Evolutionary conservation across 2,797 vertebrate species (phyloP), one percentile per base, ranked within the genome.

Genomic region (Lacerta agilis): DNA sequence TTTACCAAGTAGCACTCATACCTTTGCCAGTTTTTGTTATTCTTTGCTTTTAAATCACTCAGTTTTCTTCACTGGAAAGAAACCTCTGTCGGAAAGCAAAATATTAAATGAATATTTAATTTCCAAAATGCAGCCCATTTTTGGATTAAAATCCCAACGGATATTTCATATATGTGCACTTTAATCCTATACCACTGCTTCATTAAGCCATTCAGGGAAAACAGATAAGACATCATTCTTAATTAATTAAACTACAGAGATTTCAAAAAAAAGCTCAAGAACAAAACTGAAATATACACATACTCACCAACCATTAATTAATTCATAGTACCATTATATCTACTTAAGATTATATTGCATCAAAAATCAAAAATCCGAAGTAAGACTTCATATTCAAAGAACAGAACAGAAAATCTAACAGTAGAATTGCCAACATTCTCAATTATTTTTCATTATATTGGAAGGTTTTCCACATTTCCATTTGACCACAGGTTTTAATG

Each of bases 401-500:
- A 95, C 92, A 91, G 93, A 92, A 91, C 94, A 91, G 38, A 94
- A 55, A 96, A 94, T 92, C 93, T 94, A 93, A 94, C 92, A 38
- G 3, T 43, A 95, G 85, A 90, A 92, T 95, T 90, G 91, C 90
- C 94, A 93, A 92, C 90, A 90, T 86, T 90, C 90, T 94, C 92
- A 90, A 72, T 86, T 91, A 89, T 33, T 33, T 33, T 33, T 33
- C 33, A 33, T 33, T 33, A 33, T 33, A 33, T 84, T 95, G 94
- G 92, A 95, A 91, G 81, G 78, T 85, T 93, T 94, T 93, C 95
- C 94, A 93, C 83, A 93, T 93, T 95, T 95, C 94, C 94, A 95
- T 94, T 95, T 95, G 92, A 94, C 93, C 93, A 93, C 91, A 90
- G 77, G 80, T 93, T 83, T 95, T 94, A 95, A 95, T 93, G 94